A percentile compares a stretch with the other conserved stretches of the same genome.
phyloP scores from a whole-genome alignment of 1,140 invertebrate species.

The Rhagoletis zephyria region DNA sequence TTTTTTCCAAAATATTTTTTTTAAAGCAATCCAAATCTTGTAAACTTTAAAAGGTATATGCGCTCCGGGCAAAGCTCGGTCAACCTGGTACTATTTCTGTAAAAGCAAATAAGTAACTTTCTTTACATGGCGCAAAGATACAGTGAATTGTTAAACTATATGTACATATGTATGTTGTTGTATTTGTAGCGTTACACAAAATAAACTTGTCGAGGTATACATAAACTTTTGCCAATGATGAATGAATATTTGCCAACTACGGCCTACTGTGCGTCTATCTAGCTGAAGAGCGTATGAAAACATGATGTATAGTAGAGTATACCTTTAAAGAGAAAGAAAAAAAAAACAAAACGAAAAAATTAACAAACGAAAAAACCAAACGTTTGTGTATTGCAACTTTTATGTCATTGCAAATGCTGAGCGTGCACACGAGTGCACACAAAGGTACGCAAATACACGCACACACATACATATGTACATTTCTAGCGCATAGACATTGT shows the following conservation, averaged over 20 bases:
- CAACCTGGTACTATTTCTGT: too few species aligned
- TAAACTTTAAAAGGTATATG: too few species aligned
- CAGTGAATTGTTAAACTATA: too few species aligned
- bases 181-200: too few species aligned
- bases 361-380: slow-evolving; percentile 10
- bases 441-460: not conserved
- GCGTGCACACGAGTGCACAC: not conserved
- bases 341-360: not conserved
- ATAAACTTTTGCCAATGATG: too few species aligned
- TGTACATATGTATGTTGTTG: too few species aligned
- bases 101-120: too few species aligned
- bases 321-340: not conserved
- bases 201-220: too few species aligned
- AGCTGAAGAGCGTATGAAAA: not conserved
- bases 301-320: not conserved
- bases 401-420: slow-evolving; percentile 41
- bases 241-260: not conserved
- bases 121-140: too few species aligned
- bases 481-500: not conserved
- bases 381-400: slow-evolving; percentile 51
- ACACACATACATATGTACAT: not conserved
- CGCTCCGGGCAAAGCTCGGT: too few species aligned
- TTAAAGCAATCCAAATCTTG: too few species aligned
- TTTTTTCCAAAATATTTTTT: too few species aligned
- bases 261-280: not conserved